Base-by-base conservation (phyloP, 2,888 invertebrate species). In the Choreutis nemorana region DNA sequence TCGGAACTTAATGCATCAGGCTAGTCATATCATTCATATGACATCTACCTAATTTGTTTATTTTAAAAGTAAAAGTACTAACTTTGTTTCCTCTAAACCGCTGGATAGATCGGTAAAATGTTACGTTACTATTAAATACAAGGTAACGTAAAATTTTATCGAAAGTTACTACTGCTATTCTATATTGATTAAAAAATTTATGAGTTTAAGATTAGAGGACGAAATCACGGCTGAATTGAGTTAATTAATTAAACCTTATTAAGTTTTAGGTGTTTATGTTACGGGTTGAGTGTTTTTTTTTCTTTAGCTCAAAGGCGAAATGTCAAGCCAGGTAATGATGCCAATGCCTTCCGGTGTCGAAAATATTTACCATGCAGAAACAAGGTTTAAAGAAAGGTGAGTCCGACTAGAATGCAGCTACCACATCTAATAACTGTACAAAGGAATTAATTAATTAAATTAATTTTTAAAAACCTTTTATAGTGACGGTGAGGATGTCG, bases 271-370 rank as follows among this genome's bases (percentile, higher is more conserved):
- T n/a, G n/a, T n/a, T n/a, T n/a, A n/a, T n/a, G n/a, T n/a, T n/a
- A n/a, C n/a, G n/a, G n/a, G n/a, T n/a, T n/a, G n/a, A n/a, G n/a
- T n/a, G n/a, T n/a, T n/a, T 13, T n/a, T 13, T n/a, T 23, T 8
- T 32, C 43, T 47, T 4, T 41, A 84, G 83, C 65, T 92, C 29
- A 87, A 84, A 57, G 95, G 95, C 1, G 89, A 92, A 55, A 87
- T 94, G 65, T 83, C 86, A 26, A 94, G 93, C 43, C 89, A 92
- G 61, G 94, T 92, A 0, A 82, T 94, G 44, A 72, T 96, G 14
- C 92, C 95, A 1, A 85, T 96, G 81, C 95, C 95, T 1, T 83
- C 87, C 41, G 89, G 88, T 2, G 83, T 87, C 2, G 87, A 88
- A 39, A 80, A 79, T 31, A 83, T 91, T 14, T 86, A 85, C 50